Base-by-base conservation (phyloP, 2,113 vertebrate species). In the Vulpes ferrilata region DNA sequence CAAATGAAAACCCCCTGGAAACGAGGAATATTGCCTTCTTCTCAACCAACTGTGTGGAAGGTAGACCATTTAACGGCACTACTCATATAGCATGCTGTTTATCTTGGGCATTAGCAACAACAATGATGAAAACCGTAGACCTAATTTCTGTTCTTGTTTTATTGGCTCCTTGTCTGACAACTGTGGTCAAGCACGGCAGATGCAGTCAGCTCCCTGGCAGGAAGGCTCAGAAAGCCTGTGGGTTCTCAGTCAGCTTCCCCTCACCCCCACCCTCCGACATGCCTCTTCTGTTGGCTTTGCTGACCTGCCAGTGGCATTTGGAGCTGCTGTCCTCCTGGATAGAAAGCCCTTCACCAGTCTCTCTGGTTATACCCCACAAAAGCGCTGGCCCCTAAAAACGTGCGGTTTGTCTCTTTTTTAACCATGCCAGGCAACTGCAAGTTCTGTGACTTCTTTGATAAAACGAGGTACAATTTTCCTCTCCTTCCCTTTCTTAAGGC, bases 1-100 rank as follows among this genome's bases (percentile, higher is more conserved):
- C 99, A 55, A 98, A 99, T 11, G 99, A 99, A 74, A 99, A 99
- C 90, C 99, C 99, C 0, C 96, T 99, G 96, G 99, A 99, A 97
- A 99, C 99, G 0, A 98, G 99, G 73, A 99, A 99, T 91, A 99
- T 99, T 74, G 99, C 99, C n/a, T 99, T 99, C 96, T 99, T 99
- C 89, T 99, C 99, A 11, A 99, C 99, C 73, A 99, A 99, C 97
- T 99, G 99, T 51, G 99, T 99, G 64, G 99, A 99, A 99, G 99
- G 99, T 99, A 65, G 89, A 16, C 12, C 59, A 0, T 64, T 32
- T 88, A 62, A 0, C 79, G 55, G 51, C 23, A 0, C 35, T 19
- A 0, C 35, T 30, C 3, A 0, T 25, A 7, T 0, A 1, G 32
- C 0, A 0, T 51, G 65, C 51, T 55, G 0, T 62, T 64, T 82